These are phyloP conservation scores for Oenanthe oenanthe DNA, from an alignment of 2,113 vertebrate genomes.

Conservation along the genomic window DNA sequence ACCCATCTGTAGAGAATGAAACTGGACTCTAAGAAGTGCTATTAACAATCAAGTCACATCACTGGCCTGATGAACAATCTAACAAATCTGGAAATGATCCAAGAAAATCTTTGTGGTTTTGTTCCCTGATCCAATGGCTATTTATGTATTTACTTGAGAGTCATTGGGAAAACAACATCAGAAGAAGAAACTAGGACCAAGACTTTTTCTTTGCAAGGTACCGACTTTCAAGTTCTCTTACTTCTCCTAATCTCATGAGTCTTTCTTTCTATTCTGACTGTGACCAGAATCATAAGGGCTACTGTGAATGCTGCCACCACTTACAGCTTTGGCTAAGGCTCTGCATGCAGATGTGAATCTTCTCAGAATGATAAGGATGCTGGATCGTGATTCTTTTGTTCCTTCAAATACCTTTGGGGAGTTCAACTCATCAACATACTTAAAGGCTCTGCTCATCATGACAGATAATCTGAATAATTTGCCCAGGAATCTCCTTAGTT, in stretches of 20 bases:
- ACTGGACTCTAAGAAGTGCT: background rate
- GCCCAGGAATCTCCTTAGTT: background rate
- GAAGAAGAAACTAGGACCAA: background rate
- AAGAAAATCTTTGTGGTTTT: background rate
- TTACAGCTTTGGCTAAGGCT: accelerated
- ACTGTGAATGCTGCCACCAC: background rate
- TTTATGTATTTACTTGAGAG: background rate
- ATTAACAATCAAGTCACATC: background rate
- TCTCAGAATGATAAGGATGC: background rate
- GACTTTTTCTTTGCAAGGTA: background rate
- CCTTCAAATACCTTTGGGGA: background rate
- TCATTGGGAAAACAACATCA: accelerated
- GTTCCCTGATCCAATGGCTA: background rate
- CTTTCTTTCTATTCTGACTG: background rate
- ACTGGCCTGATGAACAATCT: background rate
- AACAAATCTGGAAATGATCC: background rate
- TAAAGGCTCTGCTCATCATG: background rate
- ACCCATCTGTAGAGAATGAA: background rate
- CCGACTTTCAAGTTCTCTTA: background rate
- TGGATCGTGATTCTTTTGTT: background rate
- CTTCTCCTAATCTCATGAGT: background rate
- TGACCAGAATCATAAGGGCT: background rate
- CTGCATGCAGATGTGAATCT: background rate
- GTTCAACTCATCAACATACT: background rate
- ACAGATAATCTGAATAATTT: background rate